Evolutionary conservation across 2,113 vertebrate species (phyloP).

Genomic region (Sminthopsis crassicaudata): DNA sequence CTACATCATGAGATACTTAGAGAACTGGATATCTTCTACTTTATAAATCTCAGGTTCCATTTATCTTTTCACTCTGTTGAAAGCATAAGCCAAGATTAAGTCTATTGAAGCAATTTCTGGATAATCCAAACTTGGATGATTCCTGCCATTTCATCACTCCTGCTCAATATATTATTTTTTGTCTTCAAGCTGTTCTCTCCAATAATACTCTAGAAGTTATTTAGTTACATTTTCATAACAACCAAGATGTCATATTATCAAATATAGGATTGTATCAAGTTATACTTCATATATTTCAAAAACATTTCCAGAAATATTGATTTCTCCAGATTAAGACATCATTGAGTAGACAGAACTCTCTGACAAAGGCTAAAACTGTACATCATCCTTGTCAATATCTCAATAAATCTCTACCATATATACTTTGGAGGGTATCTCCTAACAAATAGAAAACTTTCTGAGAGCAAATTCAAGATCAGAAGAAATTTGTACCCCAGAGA

Average conservation of each 20-base stretch:
- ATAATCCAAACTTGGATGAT: too few relatives aligned
- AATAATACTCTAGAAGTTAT: too few relatives aligned
- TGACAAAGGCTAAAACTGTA: neutral
- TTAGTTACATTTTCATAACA: neutral
- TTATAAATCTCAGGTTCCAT: too few relatives aligned
- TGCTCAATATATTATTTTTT: too few relatives aligned
- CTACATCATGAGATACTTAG: too few relatives aligned
- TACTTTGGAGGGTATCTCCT: neutral
- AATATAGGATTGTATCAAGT: neutral
- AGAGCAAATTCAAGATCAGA: neutral
- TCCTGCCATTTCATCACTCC: too few relatives aligned
- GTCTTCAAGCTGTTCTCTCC: too few relatives aligned
- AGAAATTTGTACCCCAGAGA: neutral
- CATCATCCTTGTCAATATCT: neutral
- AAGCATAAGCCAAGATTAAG: too few relatives aligned
- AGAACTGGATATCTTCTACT: too few relatives aligned
- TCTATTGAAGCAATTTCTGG: too few relatives aligned
- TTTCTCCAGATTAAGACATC: neutral
- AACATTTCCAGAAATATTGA: neutral
- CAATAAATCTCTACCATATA: neutral
- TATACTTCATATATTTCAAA: neutral
- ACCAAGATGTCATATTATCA: neutral
- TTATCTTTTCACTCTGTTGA: too few relatives aligned
- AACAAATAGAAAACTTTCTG: too few relatives aligned
- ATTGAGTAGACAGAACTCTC: neutral